These are phyloP conservation scores for Physeter macrocephalus DNA, from an alignment of 2,113 vertebrate genomes.

Conservation along the genomic window DNA sequence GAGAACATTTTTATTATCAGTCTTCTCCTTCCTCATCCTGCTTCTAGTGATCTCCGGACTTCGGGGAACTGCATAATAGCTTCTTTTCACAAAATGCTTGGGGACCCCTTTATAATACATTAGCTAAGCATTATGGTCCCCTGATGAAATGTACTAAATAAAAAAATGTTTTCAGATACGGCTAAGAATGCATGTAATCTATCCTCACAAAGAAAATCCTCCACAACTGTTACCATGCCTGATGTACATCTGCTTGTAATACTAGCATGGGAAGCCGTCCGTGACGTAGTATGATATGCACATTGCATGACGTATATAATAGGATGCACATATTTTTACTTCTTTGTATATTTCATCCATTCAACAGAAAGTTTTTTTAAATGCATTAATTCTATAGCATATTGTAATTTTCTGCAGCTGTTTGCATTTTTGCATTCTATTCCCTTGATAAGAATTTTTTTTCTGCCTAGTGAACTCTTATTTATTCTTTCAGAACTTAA, in stretches of 20 bases:
- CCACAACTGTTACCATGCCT: neutral
- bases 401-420: neutral
- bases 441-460: neutral
- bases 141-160: neutral
- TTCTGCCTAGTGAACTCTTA: neutral
- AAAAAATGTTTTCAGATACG: constrained; percentile 13
- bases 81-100: neutral
- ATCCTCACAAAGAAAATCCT: neutral
- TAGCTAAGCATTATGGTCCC: neutral
- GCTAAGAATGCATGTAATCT: neutral
- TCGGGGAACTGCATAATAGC: neutral
- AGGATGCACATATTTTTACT: neutral
- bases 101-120: neutral
- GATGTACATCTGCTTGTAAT: neutral
- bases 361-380: neutral
- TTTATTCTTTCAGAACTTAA: constrained; percentile 9
- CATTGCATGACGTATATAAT: neutral
- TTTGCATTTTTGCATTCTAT: neutral
- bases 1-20: neutral
- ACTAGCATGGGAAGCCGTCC: neutral
- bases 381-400: neutral
- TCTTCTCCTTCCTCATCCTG: neutral
- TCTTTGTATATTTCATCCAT: neutral
- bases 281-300: neutral
- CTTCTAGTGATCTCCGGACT: neutral